Conservation (phyloP, 2,797 vertebrate species). For the Falco biarmicus region DNA sequence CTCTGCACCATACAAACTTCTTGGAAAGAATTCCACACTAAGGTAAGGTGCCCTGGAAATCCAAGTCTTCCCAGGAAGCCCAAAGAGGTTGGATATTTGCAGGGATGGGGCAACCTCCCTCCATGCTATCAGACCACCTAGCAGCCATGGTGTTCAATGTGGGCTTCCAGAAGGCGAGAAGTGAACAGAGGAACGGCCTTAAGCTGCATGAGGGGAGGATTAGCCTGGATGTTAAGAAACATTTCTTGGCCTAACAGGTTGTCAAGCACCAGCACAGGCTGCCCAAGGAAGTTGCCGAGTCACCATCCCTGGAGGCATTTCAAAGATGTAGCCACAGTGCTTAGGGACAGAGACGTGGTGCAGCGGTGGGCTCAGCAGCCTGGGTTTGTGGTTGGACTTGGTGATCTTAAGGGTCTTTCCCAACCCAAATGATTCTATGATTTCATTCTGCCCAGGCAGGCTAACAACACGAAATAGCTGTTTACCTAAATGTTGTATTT, state of each 20-base stretch:
- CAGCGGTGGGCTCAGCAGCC: background rate
- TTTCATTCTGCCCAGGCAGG: background rate
- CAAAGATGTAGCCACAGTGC: rapidly evolving
- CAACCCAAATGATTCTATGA: background rate
- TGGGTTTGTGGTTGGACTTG: rapidly evolving
- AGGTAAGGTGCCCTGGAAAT: background rate
- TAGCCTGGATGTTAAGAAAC: background rate
- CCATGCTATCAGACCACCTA: background rate
- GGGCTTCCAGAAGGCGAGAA: background rate
- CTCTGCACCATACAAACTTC: background rate
- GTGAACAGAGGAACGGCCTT: background rate
- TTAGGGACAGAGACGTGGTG: background rate
- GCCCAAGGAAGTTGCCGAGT: background rate
- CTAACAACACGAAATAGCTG: background rate
- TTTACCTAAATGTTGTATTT: background rate
- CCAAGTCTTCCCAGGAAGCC: background rate
- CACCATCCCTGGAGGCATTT: background rate
- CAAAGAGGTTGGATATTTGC: background rate
- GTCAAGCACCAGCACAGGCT: background rate
- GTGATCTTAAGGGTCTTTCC: background rate
- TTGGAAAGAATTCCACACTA: background rate
- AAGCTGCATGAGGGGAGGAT: rapidly evolving
- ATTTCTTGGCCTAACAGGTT: background rate
- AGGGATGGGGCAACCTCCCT: background rate
- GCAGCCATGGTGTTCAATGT: background rate